Percentiles rank a stretch among this genome's conserved stretches.
Conservation (phyloP, 2,888 invertebrate genomes). For the Rhagonycha fulva region DNA sequence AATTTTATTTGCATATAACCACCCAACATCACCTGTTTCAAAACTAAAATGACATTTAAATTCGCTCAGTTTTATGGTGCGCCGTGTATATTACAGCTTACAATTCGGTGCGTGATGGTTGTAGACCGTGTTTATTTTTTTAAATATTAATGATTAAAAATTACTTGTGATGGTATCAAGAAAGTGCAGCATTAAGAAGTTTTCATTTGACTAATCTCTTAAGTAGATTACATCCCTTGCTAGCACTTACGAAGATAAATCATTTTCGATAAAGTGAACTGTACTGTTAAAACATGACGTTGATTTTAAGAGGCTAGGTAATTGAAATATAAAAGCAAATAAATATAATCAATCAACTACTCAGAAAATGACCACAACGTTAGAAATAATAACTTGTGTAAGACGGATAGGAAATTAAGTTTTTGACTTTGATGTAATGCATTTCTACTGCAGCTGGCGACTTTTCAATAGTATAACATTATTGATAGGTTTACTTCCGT, state of each 20-base stretch:
- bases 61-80: no score
- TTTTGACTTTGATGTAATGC: constrained; percentile 54
- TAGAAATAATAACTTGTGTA: constrained; percentile 50
- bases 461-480: constrained; percentile 32
- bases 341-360: constrained; percentile 46
- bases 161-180: neutral
- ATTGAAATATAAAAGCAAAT: constrained; percentile 12
- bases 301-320: neutral
- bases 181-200: neutral
- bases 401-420: constrained; percentile 53
- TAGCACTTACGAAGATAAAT: neutral
- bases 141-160: neutral
- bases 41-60: no score
- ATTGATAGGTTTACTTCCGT: constrained; percentile 32
- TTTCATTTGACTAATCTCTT: neutral
- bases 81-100: no score
- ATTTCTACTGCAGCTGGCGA: constrained; percentile 31
- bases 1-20: no score
- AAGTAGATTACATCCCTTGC: neutral
- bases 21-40: no score
- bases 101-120: neutral
- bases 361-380: constrained; percentile 45
- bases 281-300: neutral
- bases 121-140: neutral
- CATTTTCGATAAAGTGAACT: neutral